These are phyloP conservation scores for Calliopsis andreniformis DNA, from an alignment of 1,140 invertebrate species.

Conservation along the genomic window DNA sequence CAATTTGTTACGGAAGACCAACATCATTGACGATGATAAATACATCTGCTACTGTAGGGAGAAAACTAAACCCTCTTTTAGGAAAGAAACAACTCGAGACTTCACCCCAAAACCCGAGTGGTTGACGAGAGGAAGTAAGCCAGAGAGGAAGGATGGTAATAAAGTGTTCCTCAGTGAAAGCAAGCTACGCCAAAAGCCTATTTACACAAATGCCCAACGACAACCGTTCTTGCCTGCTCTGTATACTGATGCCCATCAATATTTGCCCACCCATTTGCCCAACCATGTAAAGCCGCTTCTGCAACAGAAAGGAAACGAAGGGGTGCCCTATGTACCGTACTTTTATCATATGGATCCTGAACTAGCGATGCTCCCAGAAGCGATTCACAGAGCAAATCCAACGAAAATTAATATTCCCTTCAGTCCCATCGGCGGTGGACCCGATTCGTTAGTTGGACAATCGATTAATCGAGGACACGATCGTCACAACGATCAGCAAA, in stretches of 20 bases:
- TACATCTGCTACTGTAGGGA: slow-evolving; percentile 65
- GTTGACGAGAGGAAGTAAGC: not conserved
- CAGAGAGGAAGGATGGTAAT: not conserved
- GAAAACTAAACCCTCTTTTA: not conserved
- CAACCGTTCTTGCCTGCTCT: not conserved
- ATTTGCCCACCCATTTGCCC: not conserved
- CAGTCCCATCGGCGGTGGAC: not conserved
- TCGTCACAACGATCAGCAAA: not conserved
- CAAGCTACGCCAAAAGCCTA: not conserved
- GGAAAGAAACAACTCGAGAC: not conserved
- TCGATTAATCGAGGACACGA: not conserved
- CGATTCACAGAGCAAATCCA: not conserved
- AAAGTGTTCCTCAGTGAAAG: not conserved
- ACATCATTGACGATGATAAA: slow-evolving; percentile 36
- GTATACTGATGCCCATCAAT: not conserved
- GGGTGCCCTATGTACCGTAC: not conserved
- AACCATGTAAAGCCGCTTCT: not conserved
- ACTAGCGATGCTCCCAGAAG: not conserved
- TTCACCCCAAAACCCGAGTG: not conserved
- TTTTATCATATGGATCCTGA: slow-evolving; percentile 3
- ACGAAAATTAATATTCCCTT: slow-evolving; percentile 1
- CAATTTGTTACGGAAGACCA: not conserved
- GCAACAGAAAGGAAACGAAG: not conserved
- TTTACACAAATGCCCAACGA: not conserved
- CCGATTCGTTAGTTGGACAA: slow-evolving; percentile 28